Evolutionary conservation across 2,113 vertebrate genomes (phyloP), one percentile per base, ranked within the genome.

Genomic region (Odobenus rosmarus): DNA sequence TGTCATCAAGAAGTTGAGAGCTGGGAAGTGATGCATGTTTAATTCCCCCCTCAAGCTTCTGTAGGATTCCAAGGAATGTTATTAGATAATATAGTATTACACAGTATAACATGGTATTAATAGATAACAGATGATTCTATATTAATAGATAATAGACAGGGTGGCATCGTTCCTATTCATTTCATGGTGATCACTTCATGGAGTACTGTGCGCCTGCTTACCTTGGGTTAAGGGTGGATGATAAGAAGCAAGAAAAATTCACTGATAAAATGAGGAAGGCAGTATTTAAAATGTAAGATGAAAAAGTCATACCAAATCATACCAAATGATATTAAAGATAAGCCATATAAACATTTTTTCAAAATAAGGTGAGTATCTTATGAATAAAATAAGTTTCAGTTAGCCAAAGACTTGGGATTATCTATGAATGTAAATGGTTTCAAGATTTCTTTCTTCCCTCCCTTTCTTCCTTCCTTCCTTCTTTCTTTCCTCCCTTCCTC

Each of bases 111-210:
- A 46, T 15, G 49, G 13, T 33, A 36, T 61, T 76, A 91, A 71
- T 11, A 55, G 14, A 59, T 59, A 76, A 69, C 23, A 76, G 64
- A 64, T 72, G 46, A 6, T 76, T 72, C 39, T 53, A 21, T 81
- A 64, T 33, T 39, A 67, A 9, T 24, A 67, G 12, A 11, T 39
- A 95, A 85, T 6, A 93, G 26, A 61, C 0, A 21, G 26, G 42
- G 8, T 39, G 69, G 61, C 15, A 62, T 36, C 53, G 16, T 19
- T 82, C 51, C 31, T 81, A 26, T 62, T 96, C 69, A 80, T 92
- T 96, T 91, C 39, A 67, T 15, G 76, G n/a, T 39, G n/a, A 87
- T 91, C 59, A 79, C 74, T 94, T 96, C 49, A 80, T 53, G 67
- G 55, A 39, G 4, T 61, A 82, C 39, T 74, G 9, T 93, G 79